Percentiles rank a stretch among this genome's conserved stretches.
Conservation (phyloP, 2,888 invertebrate species). For the Cryptophagus acutangulus region DNA sequence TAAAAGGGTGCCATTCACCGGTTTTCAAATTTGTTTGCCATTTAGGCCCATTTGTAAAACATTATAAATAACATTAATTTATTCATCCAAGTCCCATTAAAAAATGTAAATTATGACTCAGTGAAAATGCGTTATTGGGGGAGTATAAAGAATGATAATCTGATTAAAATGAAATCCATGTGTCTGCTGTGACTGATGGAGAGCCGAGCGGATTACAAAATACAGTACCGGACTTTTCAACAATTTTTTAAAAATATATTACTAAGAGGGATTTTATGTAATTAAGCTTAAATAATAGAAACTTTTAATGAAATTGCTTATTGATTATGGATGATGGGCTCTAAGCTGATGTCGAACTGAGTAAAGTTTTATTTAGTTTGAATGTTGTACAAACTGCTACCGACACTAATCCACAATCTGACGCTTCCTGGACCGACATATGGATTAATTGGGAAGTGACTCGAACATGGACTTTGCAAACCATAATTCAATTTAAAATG, state of each 20-base stretch:
- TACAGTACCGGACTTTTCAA: too few relatives aligned
- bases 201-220: constrained; percentile 12
- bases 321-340: too few relatives aligned
- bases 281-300: too few relatives aligned
- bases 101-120: constrained; percentile 18
- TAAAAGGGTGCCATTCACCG: too few relatives aligned
- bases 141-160: constrained; percentile 38
- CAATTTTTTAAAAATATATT: too few relatives aligned
- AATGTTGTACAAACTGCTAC: background rate
- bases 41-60: background rate
- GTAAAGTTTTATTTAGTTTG: background rate
- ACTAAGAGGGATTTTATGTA: too few relatives aligned
- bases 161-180: constrained; percentile 39
- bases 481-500: too few relatives aligned
- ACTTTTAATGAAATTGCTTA: too few relatives aligned
- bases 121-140: constrained; percentile 29
- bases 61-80: background rate
- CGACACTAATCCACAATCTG: background rate
- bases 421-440: background rate
- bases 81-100: constrained; percentile 7
- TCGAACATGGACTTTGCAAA: too few relatives aligned
- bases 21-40: too few relatives aligned
- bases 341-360: constrained; percentile 2
- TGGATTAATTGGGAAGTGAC: constrained; percentile 4
- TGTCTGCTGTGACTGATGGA: constrained; percentile 35